Conservation (phyloP, 2,888 invertebrate genomes). For the Leptothorax acervorum region DNA sequence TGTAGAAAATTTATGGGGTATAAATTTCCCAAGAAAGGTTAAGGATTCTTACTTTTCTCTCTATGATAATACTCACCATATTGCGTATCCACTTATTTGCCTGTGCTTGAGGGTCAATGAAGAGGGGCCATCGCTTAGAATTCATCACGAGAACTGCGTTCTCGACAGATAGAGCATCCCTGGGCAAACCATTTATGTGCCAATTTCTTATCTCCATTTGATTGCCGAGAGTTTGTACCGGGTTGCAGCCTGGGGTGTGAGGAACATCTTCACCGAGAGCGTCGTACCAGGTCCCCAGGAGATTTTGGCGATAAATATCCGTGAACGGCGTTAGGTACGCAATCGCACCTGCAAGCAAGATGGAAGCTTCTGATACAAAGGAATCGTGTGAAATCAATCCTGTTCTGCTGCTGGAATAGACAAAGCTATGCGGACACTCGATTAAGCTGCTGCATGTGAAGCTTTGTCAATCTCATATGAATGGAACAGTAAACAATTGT, state of each 20-base stretch:
- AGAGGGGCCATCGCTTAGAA: conserved; percentile 95
- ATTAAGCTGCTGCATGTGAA: conserved; percentile 24
- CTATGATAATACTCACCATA: conserved; percentile 88
- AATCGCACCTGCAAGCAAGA: conserved; percentile 88
- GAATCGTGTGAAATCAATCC: conserved; percentile 17
- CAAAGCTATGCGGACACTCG: conserved; percentile 35
- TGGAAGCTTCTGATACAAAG: conserved; percentile 4
- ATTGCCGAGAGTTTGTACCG: conserved; percentile 91
- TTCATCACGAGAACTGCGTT: conserved; percentile 94
- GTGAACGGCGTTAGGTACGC: conserved; percentile 94
- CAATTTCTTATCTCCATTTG: conserved; percentile 92
- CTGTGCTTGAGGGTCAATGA: conserved; percentile 97
- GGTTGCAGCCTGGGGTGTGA: conserved; percentile 89
- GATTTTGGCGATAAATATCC: conserved; percentile 88
- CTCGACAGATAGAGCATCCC: conserved; percentile 94
- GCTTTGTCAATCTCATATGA: conserved; percentile 27
- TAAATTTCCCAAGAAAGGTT: background rate
- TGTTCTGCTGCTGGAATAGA: background rate
- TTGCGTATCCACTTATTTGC: conserved; percentile 97
- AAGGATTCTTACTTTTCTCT: conserved; percentile 12
- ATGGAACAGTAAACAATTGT: conserved; percentile 34
- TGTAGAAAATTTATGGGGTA: background rate
- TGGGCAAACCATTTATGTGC: conserved; percentile 95
- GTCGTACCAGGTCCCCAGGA: conserved; percentile 87
- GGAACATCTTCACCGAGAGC: conserved; percentile 88